Evolutionary conservation across 2,888 invertebrate genomes (phyloP).

Genomic region (Apamea monoglypha): DNA sequence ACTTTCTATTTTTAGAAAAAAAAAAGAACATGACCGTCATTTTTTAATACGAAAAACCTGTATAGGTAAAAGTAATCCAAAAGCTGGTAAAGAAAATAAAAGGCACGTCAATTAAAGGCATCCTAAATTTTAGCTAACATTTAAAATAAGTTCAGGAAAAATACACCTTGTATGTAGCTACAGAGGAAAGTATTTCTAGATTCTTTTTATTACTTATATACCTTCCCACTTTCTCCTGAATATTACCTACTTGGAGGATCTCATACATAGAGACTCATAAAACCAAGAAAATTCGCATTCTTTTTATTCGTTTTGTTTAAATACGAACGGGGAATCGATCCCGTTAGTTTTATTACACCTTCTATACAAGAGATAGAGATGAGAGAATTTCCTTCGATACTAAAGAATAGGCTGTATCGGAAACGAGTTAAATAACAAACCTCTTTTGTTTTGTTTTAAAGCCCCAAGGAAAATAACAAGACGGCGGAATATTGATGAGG

Average conservation of each 20-base stretch:
- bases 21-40: neutral
- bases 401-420: constrained; percentile 87
- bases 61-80: neutral
- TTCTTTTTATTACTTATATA: constrained; percentile 55
- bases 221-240: constrained; percentile 49
- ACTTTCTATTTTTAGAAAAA: constrained; percentile 24
- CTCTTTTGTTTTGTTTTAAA: constrained; percentile 85
- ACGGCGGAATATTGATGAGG: constrained; percentile 85
- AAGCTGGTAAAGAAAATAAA: neutral
- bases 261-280: constrained; percentile 61
- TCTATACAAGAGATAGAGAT: constrained; percentile 73
- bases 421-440: constrained; percentile 89
- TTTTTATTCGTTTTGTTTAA: constrained; percentile 60
- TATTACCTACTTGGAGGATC: constrained; percentile 53
- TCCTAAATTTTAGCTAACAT: neutral
- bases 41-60: neutral
- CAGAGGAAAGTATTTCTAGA: constrained; percentile 36
- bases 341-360: constrained; percentile 68
- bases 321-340: constrained; percentile 60
- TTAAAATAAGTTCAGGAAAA: constrained; percentile 28
- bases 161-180: constrained; percentile 18
- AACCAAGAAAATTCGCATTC: constrained; percentile 60
- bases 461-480: constrained; percentile 85
- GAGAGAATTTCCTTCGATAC: constrained; percentile 87
- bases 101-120: neutral